These are phyloP conservation scores for Smutsia gigantea DNA, from an alignment of 2,797 vertebrate genomes.

Conservation along the genomic window DNA sequence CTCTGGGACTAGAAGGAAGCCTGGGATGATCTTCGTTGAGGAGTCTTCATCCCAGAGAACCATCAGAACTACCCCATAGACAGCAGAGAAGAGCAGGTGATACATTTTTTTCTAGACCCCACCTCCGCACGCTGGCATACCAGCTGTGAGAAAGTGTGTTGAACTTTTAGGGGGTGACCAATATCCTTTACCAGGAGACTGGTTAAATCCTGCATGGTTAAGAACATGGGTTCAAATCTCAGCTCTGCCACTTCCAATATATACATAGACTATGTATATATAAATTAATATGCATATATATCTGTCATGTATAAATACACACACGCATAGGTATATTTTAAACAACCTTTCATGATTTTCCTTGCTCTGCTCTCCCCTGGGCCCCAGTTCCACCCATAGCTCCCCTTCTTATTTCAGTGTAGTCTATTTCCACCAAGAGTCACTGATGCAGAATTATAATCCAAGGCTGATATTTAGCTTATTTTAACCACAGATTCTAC, in stretches of 20 bases:
- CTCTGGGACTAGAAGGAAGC: constrained; percentile 73
- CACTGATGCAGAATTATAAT: neutral
- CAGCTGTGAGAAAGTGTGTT: constrained; percentile 61
- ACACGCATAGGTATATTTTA: too few relatives aligned
- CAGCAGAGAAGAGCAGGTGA: constrained; percentile 67
- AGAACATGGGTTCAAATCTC: neutral
- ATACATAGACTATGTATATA: fast-evolving
- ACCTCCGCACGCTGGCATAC: neutral
- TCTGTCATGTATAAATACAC: fast-evolving
- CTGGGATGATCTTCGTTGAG: constrained; percentile 55
- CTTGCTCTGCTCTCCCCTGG: neutral
- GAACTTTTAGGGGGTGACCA: neutral
- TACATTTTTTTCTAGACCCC: constrained; percentile 73
- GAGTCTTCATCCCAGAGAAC: constrained; percentile 67
- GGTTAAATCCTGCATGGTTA: fast-evolving
- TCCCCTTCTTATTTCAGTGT: neutral
- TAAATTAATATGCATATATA: neutral
- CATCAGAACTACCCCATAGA: constrained; percentile 69
- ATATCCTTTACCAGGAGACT: neutral
- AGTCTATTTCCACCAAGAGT: neutral
- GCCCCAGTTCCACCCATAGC: neutral
- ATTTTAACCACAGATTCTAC: neutral
- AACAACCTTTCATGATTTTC: neutral
- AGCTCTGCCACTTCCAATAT: neutral
- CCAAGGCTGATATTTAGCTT: neutral